Evolutionary conservation across 2,797 vertebrate genomes (phyloP), one percentile per base, ranked within the genome.

Genomic region (Limnodromus scolopaceus): DNA sequence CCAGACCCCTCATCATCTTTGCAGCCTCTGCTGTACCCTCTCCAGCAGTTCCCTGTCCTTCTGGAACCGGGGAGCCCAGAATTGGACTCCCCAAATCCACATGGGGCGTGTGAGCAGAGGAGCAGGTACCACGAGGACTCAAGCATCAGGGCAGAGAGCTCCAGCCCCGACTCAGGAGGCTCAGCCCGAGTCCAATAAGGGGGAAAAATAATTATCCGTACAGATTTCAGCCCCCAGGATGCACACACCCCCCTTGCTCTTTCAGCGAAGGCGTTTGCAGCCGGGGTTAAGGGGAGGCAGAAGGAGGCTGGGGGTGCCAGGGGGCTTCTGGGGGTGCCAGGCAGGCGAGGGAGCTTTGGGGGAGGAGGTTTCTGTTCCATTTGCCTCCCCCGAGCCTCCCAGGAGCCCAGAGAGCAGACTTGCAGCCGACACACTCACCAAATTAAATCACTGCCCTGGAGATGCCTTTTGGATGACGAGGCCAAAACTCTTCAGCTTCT

Each of bases 191-290:
- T 1, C 11, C 39, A 20, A 5, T 2, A 0, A 1, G 4, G 28
- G 24, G 38, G 5, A 6, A 7, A n/a, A 28, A 18, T 6, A 53
- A 19, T 2, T 6, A 3, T 3, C 13, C 2, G 1, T 6, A 13
- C 20, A 1, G 1, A 0, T 3, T 34, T n/a, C 74, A 10, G 69
- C 48, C 34, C 46, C 1, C 5, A 0, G 3, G 2, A 3, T 6
- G 13, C 8, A 2, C 28, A 4, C 5, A 5, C 6, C 4, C 84
- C 3, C 45, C 38, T 38, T 7, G 53, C 20, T 60, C 22, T 51
- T 53, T 19, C 66, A 27, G 43, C 6, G 20, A 51, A 23, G 1
- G 34, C 14, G 1, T n/a, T 15, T 25, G 72, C 84, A n/a, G 49
- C 23, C 0, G 2, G 41, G n/a, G 54, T 54, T 32, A 23, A 25